Conservation (phyloP, 2,888 invertebrate genomes). For the Magallana nippona region DNA sequence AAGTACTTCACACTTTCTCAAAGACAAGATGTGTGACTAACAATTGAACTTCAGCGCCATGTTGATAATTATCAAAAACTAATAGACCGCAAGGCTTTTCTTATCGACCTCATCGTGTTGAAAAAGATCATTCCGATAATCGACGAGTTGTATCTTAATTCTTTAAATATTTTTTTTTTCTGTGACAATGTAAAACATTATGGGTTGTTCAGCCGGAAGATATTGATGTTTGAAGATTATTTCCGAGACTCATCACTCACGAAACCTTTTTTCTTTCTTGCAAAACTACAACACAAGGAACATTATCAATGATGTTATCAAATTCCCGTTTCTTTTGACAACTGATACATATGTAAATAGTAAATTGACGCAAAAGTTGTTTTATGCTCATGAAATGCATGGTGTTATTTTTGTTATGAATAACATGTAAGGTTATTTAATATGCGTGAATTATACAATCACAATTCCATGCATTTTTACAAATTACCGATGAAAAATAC, state of each 20-base stretch:
- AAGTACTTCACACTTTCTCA: constrained; percentile 16
- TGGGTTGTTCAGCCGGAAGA: not conserved
- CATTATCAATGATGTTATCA: too few species aligned
- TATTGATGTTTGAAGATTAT: not conserved
- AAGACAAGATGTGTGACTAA: not conserved
- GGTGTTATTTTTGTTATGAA: too few species aligned
- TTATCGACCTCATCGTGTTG: constrained; percentile 14
- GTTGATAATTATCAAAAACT: constrained; percentile 15
- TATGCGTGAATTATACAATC: too few species aligned
- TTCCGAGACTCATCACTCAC: not conserved
- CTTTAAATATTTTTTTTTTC: not conserved
- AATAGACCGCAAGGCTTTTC: not conserved
- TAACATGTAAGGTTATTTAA: too few species aligned
- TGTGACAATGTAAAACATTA: not conserved
- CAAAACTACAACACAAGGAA: too few species aligned
- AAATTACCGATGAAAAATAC: too few species aligned
- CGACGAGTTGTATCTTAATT: not conserved
- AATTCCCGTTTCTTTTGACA: too few species aligned
- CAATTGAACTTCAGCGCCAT: not conserved
- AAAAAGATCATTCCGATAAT: not conserved
- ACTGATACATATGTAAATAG: too few species aligned
- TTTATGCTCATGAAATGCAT: too few species aligned
- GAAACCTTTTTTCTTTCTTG: not conserved
- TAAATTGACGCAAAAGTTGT: too few species aligned
- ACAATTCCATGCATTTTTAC: too few species aligned